Evolutionary conservation across 2,888 invertebrate genomes (phyloP).

Genomic region (Bembecia ichneumoniformis): DNA sequence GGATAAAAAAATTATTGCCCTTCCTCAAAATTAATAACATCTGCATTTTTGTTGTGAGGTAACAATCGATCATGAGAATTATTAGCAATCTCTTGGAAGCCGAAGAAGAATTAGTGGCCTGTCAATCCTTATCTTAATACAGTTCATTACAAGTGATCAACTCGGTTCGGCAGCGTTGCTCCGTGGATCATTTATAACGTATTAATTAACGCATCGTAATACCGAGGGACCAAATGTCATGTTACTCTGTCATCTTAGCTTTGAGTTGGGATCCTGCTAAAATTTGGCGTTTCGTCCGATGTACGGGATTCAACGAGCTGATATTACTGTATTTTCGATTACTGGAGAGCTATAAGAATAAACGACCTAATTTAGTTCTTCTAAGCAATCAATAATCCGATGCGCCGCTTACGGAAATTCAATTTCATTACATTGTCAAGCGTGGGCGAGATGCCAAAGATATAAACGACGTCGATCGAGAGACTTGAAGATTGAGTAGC

Average conservation of each 20-base stretch:
- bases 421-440: conserved; percentile 26
- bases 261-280: conserved; percentile 21
- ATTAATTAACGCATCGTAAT: conserved; percentile 34
- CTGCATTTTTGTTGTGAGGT: conserved; percentile 3
- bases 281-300: conserved; percentile 18
- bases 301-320: conserved; percentile 8
- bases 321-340: conserved; percentile 15
- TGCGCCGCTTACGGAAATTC: conserved; percentile 38
- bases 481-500: conserved; percentile 25
- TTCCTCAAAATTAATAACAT: background rate
- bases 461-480: conserved; percentile 34
- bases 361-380: conserved; percentile 26
- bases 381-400: conserved; percentile 35
- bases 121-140: conserved; percentile 33
- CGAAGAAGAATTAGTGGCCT: conserved; percentile 21
- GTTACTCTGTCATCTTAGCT: conserved; percentile 3
- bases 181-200: conserved; percentile 24
- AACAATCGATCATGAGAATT: conserved; percentile 13
- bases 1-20: too few relatives aligned
- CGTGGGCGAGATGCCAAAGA: conserved; percentile 42
- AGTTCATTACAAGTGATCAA: conserved; percentile 24
- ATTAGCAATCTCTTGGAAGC: conserved; percentile 15
- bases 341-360: conserved; percentile 25
- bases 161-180: conserved; percentile 19
- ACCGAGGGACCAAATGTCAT: conserved; percentile 25